Conservation (phyloP, 2,888 invertebrate species). For the Cheilosia variabilis region DNA sequence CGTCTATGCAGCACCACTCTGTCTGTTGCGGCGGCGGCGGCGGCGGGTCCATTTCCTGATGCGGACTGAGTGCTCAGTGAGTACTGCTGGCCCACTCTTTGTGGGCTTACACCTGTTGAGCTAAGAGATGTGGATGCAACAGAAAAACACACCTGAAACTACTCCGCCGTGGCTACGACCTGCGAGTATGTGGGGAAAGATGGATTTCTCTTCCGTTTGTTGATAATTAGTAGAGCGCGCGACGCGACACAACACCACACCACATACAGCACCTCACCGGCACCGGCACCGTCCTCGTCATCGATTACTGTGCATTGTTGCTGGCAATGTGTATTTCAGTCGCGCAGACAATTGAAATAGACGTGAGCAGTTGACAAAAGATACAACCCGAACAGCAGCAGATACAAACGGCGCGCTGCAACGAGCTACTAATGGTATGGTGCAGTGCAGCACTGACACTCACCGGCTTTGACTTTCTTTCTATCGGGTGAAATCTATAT, state of each 20-base stretch:
- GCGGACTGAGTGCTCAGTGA: conserved; percentile 1
- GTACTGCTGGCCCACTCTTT: conserved; percentile 33
- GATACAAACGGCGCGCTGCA: conserved; percentile 17
- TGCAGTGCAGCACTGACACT: conserved; percentile 41
- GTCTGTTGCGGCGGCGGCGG: background rate
- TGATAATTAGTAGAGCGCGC: conserved; percentile 74
- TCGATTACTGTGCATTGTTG: conserved; percentile 50
- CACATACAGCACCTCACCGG: conserved; percentile 4
- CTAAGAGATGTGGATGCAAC: conserved; percentile 10
- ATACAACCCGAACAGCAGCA: conserved; percentile 22
- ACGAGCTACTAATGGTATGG: conserved; percentile 37
- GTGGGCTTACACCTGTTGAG: conserved; percentile 47
- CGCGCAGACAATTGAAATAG: conserved; percentile 63
- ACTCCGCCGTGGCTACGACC: background rate
- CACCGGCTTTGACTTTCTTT: conserved; percentile 65
- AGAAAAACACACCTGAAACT: conserved; percentile 49
- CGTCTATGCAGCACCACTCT: background rate
- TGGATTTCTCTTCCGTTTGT: conserved; percentile 70
- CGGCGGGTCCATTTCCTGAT: conserved; percentile 47
- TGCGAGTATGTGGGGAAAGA: conserved; percentile 24
- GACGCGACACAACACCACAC: conserved; percentile 58
- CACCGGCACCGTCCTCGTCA: conserved; percentile 1
- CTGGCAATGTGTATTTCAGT: conserved; percentile 21
- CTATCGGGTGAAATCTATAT: conserved; percentile 69
- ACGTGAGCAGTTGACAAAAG: conserved; percentile 55